Conservation (phyloP, 2,888 invertebrate genomes). For the Xestia c-nigrum region DNA sequence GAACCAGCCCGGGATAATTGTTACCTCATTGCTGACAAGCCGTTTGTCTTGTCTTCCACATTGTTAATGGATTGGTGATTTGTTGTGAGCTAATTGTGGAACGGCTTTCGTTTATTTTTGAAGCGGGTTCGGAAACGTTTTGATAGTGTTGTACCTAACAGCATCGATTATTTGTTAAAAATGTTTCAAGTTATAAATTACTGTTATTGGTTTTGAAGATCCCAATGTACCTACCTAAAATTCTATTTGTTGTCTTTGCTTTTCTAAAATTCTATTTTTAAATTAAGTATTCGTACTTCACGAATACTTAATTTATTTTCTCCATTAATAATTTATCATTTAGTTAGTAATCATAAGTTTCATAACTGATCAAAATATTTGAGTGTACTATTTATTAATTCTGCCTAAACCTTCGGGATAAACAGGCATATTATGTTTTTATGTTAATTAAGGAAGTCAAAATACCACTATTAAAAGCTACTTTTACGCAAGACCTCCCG, state of each 20-base stretch:
- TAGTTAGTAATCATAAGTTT: not conserved
- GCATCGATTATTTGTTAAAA: conserved; percentile 15
- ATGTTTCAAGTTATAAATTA: not conserved
- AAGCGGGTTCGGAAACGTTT: not conserved
- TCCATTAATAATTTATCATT: not conserved
- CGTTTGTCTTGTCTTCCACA: conserved; percentile 81
- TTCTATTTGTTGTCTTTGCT: not conserved
- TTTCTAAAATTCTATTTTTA: no score
- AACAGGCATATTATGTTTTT: not conserved
- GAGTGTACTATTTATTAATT: not conserved
- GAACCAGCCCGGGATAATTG: conserved; percentile 78
- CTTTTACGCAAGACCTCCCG: conserved; percentile 1
- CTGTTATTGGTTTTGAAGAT: not conserved
- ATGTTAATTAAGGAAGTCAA: not conserved
- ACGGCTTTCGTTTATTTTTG: conserved; percentile 63
- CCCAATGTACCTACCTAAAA: not conserved
- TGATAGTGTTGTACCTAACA: conserved; percentile 10
- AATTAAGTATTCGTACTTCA: no score
- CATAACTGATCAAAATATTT: not conserved
- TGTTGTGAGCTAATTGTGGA: conserved; percentile 77
- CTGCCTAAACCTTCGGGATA: not conserved
- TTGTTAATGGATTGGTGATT: conserved; percentile 85
- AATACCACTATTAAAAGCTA: not conserved
- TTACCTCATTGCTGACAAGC: conserved; percentile 80
- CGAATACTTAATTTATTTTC: no score